Evolutionary conservation across 2,888 invertebrate genomes (phyloP).

Genomic region (Marronus borbonicus): DNA sequence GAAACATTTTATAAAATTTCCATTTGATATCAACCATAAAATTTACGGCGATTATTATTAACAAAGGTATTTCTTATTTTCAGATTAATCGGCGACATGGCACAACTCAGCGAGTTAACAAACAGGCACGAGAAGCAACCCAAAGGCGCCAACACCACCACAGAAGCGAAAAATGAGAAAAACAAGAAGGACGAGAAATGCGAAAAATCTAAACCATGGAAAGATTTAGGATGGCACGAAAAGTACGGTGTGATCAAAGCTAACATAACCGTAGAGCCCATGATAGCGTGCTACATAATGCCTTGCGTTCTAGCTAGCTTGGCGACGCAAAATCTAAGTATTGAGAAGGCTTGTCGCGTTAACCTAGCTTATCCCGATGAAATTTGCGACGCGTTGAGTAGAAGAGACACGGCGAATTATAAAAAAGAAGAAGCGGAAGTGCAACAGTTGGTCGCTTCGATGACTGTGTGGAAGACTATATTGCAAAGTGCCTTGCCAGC

Average conservation of each 20-base stretch:
- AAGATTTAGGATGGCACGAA: slow-evolving; percentile 65
- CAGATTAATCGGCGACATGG: slow-evolving; percentile 42
- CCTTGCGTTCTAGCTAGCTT: slow-evolving; percentile 78
- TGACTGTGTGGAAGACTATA: slow-evolving; percentile 90
- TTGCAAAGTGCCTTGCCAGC: slow-evolving; percentile 89
- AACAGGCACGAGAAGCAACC: slow-evolving; percentile 34
- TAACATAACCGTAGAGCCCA: slow-evolving; percentile 84
- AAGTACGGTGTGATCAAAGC: slow-evolving; percentile 75
- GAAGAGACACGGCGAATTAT: slow-evolving; percentile 80
- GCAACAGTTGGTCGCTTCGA: slow-evolving; percentile 83
- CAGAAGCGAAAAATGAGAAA: slow-evolving; percentile 36
- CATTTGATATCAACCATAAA: no score
- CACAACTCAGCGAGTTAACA: slow-evolving; percentile 48
- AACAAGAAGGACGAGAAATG: slow-evolving; percentile 37
- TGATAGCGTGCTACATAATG: slow-evolving; percentile 82
- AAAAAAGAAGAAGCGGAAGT: slow-evolving; percentile 76
- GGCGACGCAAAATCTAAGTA: slow-evolving; percentile 88
- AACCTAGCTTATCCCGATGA: slow-evolving; percentile 82
- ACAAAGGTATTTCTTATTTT: neutral
- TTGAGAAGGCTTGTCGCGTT: slow-evolving; percentile 90
- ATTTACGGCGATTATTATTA: no score
- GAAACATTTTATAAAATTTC: no score
- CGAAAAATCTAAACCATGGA: slow-evolving; percentile 47
- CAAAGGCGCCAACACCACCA: slow-evolving; percentile 20
- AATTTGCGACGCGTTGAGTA: slow-evolving; percentile 84